A percentile compares a stretch with the other conserved stretches of the same genome.
phyloP scores from a whole-genome alignment of 2,113 vertebrate species.

The Crotalus horridus region DNA sequence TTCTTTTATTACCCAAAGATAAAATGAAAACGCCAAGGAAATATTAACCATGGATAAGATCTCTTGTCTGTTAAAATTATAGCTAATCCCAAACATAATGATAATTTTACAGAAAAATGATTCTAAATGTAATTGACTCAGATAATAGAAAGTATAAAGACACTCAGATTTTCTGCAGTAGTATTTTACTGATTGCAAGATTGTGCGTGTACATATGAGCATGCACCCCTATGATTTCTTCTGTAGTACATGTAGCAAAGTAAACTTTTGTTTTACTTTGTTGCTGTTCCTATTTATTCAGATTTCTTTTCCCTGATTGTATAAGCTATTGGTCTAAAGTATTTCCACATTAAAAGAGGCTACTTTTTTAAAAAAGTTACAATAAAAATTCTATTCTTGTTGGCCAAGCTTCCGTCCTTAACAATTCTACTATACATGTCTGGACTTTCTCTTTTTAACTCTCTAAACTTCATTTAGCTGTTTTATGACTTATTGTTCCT shows the following conservation, averaged over 20 bases:
- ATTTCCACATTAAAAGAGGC: not conserved
- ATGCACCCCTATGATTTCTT: not conserved
- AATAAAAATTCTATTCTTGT: not conserved
- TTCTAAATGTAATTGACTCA: not conserved
- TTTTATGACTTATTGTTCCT: not conserved
- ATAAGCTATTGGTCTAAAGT: not conserved
- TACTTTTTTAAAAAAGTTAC: not conserved
- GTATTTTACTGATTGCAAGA: not conserved
- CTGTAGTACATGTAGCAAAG: not conserved
- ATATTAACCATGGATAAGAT: slow-evolving; percentile 1
- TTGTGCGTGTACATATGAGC: not conserved
- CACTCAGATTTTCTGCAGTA: not conserved
- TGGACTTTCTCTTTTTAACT: not conserved
- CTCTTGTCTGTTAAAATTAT: not conserved
- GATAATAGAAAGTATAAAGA: not conserved
- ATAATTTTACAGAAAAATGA: not conserved
- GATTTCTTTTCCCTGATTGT: not conserved
- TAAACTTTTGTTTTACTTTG: not conserved
- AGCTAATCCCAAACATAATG: not conserved
- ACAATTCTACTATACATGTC: not conserved
- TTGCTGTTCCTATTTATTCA: not conserved
- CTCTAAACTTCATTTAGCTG: not conserved
- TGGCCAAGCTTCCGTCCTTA: not conserved
- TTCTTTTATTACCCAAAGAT: not conserved
- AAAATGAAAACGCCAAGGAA: not conserved